Conservation (phyloP, 2,797 vertebrate genomes). For the Schizopygopsis pylzovi region DNA sequence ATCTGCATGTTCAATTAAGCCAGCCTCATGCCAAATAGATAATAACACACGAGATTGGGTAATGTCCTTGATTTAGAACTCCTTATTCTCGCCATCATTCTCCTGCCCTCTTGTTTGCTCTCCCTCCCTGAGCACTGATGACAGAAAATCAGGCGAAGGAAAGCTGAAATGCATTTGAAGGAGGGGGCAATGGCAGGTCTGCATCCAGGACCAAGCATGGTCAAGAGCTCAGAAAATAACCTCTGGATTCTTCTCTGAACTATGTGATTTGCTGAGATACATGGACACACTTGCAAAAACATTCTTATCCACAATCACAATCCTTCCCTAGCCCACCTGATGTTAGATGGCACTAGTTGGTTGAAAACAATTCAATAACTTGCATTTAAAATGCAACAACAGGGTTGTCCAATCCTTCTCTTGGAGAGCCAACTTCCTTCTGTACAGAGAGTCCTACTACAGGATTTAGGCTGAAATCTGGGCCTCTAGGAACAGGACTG, state of each 20-base stretch:
- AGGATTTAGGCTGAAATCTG: no score
- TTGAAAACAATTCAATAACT: not conserved
- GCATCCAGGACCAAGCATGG: conserved; percentile 53
- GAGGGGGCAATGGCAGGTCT: not conserved
- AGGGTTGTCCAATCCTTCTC: no score
- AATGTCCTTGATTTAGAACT: conserved; percentile 76
- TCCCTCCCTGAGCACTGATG: not conserved
- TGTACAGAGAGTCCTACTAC: no score
- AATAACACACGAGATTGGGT: conserved; percentile 72
- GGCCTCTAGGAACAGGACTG: no score
- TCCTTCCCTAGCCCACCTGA: no score
- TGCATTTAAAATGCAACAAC: not conserved
- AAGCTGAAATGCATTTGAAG: not conserved
- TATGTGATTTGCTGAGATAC: not conserved
- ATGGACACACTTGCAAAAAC: not conserved
- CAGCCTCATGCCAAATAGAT: conserved; percentile 74
- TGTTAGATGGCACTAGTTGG: no score
- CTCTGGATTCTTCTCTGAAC: not conserved
- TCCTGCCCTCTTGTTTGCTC: not conserved
- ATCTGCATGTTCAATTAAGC: conserved; percentile 81
- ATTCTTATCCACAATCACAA: not conserved
- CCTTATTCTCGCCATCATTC: conserved; percentile 47
- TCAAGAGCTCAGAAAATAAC: not conserved
- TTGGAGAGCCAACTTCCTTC: no score
- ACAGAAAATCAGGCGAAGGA: conserved; percentile 46